phyloP scores from a whole-genome alignment of 2,888 invertebrate species.

The Drosophila leonis region DNA sequence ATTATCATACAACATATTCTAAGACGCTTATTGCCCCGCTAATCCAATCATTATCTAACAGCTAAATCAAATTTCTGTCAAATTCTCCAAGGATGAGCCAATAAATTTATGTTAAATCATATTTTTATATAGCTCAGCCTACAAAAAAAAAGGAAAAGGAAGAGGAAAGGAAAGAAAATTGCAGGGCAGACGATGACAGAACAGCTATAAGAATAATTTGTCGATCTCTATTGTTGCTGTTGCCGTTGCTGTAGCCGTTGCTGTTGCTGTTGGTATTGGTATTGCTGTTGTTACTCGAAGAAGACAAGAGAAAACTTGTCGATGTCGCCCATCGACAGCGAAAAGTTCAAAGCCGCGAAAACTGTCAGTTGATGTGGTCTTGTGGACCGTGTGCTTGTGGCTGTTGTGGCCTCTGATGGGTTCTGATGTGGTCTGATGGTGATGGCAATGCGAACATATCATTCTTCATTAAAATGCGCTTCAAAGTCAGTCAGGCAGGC shows the following conservation, averaged over 20 bases:
- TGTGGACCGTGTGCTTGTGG: constrained; percentile 53
- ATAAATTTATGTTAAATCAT: constrained; percentile 52
- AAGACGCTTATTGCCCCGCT: constrained; percentile 20
- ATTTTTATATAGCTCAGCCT: constrained; percentile 36
- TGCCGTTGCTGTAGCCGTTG: constrained; percentile 31
- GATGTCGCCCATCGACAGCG: constrained; percentile 64
- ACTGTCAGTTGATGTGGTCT: constrained; percentile 71
- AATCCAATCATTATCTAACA: constrained; percentile 49
- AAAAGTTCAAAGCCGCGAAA: constrained; percentile 78
- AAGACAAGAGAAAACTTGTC: constrained; percentile 63
- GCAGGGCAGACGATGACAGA: constrained; percentile 26
- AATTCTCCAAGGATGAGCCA: constrained; percentile 33
- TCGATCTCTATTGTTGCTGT: constrained; percentile 28
- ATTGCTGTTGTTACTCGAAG: constrained; percentile 19
- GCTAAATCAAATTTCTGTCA: constrained; percentile 63
- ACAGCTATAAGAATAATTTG: constrained; percentile 47
- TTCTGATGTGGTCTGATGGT: constrained; percentile 42
- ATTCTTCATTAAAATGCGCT: constrained; percentile 82
- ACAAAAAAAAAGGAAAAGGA: not conserved
- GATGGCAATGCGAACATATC: constrained; percentile 77
- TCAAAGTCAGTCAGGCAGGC: constrained; percentile 70
- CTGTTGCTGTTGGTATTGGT: constrained; percentile 30
- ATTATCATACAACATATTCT: constrained; percentile 43
- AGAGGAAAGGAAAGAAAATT: not conserved
- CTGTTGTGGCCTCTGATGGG: constrained; percentile 40